Base-by-base conservation (phyloP, 2,797 vertebrate genomes). In the Ataeniobius toweri region DNA sequence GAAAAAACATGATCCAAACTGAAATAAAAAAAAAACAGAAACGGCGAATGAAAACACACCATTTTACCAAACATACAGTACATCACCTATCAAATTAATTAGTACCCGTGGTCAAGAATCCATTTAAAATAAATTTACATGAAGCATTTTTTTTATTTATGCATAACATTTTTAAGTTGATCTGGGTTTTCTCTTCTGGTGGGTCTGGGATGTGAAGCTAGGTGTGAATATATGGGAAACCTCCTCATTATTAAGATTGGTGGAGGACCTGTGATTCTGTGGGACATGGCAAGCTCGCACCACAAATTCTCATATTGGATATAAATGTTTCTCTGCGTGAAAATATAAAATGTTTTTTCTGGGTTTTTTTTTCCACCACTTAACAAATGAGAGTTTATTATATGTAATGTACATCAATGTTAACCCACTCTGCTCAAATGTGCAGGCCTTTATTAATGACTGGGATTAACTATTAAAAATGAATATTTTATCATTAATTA, bases 401-500 rank as follows among this genome's bases (percentile, higher is more conserved):
- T 53, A 55, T 56, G 0, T 22, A 26, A 8, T 41, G 36, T 5
- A 36, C 56, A 58, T 50, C 48, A 46, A 7, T 46, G 7, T 46
- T 7, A 46, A 50, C 12, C 48, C 48, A 69, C 28, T 39, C 36
- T 26, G 24, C 0, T 1, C 18, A 51, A 68, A 16, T 72, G 3
- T 24, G 56, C 50, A 50, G n/a, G 8, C 10, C 13, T 24, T 80
- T 56, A 55, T 81, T 71, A 81, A 16, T 72, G 36, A 78, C 20
- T 63, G 53, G 36, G 24, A 59, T 63, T 69, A 73, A 75, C 18
- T 10, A 74, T 58, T 65, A 50, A 73, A 69, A 67, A 68, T 26
- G 1, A 63, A 9, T 36, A 36, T 39, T 14, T 48, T 44, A 48
- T 69, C 59, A 74, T 48, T 74, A 14, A 69, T 46, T 39, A 48